Evolutionary conservation across 2,797 vertebrate species (phyloP).

Genomic region (Rachycentron canadum): DNA sequence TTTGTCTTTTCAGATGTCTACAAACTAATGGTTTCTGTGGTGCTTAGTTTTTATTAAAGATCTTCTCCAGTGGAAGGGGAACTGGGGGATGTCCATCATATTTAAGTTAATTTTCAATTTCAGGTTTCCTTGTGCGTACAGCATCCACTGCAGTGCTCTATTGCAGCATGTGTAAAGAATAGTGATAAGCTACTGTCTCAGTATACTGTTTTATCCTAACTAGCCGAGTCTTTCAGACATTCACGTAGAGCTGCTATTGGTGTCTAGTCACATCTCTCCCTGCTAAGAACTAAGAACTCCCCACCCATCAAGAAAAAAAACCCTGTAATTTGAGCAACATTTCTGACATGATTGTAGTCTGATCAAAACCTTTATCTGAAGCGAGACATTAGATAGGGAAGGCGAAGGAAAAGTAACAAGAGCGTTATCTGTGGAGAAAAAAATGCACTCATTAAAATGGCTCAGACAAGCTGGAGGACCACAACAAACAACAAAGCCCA

Average conservation of each 20-base stretch:
- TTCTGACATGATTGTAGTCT: slow-evolving; percentile 66
- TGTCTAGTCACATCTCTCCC: slow-evolving; percentile 74
- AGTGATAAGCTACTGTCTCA: slow-evolving; percentile 77
- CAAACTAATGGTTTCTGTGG: neutral
- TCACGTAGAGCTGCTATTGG: slow-evolving; percentile 75
- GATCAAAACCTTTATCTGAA: slow-evolving; percentile 72
- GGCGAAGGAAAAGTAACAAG: slow-evolving; percentile 31
- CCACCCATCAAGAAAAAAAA: slow-evolving; percentile 33
- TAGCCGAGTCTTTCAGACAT: slow-evolving; percentile 75
- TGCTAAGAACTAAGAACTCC: slow-evolving; percentile 52
- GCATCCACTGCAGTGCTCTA: slow-evolving; percentile 74
- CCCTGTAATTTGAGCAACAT: slow-evolving; percentile 62
- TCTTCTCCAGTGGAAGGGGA: neutral
- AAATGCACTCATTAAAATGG: slow-evolving; percentile 77
- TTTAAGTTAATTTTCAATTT: slow-evolving; percentile 34
- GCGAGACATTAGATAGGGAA: slow-evolving; percentile 59
- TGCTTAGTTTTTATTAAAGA: neutral
- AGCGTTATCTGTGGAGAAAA: slow-evolving; percentile 60
- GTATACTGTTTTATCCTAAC: slow-evolving; percentile 74
- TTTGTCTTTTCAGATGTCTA: neutral
- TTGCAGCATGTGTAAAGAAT: slow-evolving; percentile 78
- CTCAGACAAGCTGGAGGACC: slow-evolving; percentile 72
- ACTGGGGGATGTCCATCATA: neutral
- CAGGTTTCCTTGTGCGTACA: slow-evolving; percentile 60
- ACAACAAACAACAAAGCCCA: slow-evolving; percentile 81